Evolutionary conservation across 2,113 vertebrate genomes (phyloP), one percentile per base, ranked within the genome.

Genomic region (Cichladusa arquata): DNA sequence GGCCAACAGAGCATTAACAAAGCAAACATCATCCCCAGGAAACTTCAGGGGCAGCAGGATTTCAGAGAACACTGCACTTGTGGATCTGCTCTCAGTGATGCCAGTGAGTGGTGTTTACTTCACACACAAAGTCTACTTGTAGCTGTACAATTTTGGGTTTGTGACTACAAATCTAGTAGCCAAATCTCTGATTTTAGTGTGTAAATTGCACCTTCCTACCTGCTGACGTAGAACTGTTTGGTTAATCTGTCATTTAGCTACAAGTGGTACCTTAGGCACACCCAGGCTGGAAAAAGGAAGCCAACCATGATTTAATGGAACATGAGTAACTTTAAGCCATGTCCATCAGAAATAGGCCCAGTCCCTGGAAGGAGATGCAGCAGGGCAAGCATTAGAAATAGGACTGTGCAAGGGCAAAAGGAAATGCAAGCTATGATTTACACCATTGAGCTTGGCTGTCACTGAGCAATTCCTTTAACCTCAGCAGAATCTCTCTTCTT

Each of bases 191-290:
- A n/a, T 64, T 29, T 87, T 44, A 22, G 12, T 7, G 24, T 38
- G 33, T 20, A 64, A 40, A 18, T 40, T 13, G 7, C 53, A 56
- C 44, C 33, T 34, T 51, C 71, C 66, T 67, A 65, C 80, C 53
- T 79, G 57, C n/a, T 67, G 48, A 64, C 1, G 5, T 6, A 48
- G 51, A 74, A 74, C 0, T 0, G 16, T 48, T 72, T 76, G 67
- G 79, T 61, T 90, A 40, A 78, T 38, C 19, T 80, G 31, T 6
- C 74, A 12, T 86, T 87, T 56, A 81, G 56, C 45, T 61, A 50
- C 2, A 70, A 92, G 50, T 70, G 38, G 76, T 26, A 51, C 51
- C 19, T 74, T 48, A n/a, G 40, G 44, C 26, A 76, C 25, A 78
- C 10, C 44, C 57, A 16, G 22, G n/a, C 40, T 77, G 62, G 25